Percentiles rank a stretch among this genome's conserved stretches.
Conservation (phyloP, 2,888 invertebrate species). For the Frankliniella intonsa region DNA sequence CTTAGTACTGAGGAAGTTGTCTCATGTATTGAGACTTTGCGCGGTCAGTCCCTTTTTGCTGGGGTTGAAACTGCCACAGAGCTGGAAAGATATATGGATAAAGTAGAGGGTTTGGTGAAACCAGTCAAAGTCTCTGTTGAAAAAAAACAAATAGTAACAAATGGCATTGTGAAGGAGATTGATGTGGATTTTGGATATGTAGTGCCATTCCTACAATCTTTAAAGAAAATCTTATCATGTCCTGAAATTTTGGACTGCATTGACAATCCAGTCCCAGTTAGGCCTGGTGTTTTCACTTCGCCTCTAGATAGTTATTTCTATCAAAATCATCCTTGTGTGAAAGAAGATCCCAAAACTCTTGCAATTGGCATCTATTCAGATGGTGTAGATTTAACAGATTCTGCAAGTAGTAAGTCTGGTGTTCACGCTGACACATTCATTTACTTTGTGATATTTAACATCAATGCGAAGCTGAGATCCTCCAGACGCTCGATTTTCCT, state of each 20-base stretch:
- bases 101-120: not conserved
- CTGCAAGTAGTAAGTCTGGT: not conserved
- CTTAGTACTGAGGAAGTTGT: not conserved
- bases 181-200: not conserved
- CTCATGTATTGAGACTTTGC: not conserved
- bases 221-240: not conserved
- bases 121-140: not conserved
- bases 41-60: not conserved
- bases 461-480: not conserved
- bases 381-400: not conserved
- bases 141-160: not conserved
- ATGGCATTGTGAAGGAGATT: not conserved
- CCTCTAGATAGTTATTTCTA: not conserved
- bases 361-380: not conserved
- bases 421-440: not conserved
- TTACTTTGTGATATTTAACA: not conserved
- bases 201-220: not conserved
- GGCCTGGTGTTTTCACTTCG: not conserved
- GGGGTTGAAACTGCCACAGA: not conserved
- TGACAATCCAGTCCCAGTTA: not conserved
- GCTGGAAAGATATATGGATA: not conserved
- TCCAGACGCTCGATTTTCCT: not conserved
- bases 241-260: not conserved
- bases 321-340: not conserved
- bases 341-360: not conserved